phyloP scores from a whole-genome alignment of 2,113 vertebrate species.

The Xyliphius kryptos region DNA sequence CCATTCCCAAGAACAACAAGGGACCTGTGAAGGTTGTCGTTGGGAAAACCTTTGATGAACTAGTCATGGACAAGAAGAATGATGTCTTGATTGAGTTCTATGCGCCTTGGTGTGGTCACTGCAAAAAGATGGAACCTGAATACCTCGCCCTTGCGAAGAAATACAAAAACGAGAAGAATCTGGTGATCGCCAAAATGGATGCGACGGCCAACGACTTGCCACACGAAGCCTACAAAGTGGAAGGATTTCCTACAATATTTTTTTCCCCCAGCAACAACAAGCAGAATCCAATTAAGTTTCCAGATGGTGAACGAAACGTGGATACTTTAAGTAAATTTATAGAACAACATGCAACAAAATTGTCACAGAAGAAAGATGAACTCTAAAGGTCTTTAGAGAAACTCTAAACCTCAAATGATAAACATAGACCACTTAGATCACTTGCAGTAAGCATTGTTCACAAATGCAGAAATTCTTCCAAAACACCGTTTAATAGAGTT shows the following conservation, averaged over 20 bases:
- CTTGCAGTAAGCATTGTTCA: too few species aligned
- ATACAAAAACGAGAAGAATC: constrained; percentile 80
- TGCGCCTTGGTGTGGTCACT: constrained; percentile 95
- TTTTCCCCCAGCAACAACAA: constrained; percentile 81
- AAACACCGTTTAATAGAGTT: too few species aligned
- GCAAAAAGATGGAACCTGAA: constrained; percentile 86
- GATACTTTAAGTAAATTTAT: constrained; percentile 85
- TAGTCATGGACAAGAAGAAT: constrained; percentile 84
- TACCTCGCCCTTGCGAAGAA: constrained; percentile 84
- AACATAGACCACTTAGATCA: too few species aligned
- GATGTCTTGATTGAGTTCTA: constrained; percentile 96
- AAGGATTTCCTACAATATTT: constrained; percentile 95
- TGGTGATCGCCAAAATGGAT: constrained; percentile 97
- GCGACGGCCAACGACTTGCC: constrained; percentile 83
- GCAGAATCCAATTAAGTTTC: constrained; percentile 82
- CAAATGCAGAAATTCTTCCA: too few species aligned
- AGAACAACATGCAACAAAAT: constrained; percentile 78
- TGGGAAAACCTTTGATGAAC: constrained; percentile 86
- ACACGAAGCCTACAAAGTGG: constrained; percentile 76
- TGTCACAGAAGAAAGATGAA: constrained; percentile 75
- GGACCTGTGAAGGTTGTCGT: constrained; percentile 90
- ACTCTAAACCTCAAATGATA: too few species aligned
- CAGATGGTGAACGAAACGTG: constrained; percentile 78
- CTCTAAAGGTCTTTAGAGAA: too few species aligned
- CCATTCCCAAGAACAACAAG: constrained; percentile 87